Conservation (phyloP, 1,140 invertebrate genomes). For the Drosophila gunungcola region DNA sequence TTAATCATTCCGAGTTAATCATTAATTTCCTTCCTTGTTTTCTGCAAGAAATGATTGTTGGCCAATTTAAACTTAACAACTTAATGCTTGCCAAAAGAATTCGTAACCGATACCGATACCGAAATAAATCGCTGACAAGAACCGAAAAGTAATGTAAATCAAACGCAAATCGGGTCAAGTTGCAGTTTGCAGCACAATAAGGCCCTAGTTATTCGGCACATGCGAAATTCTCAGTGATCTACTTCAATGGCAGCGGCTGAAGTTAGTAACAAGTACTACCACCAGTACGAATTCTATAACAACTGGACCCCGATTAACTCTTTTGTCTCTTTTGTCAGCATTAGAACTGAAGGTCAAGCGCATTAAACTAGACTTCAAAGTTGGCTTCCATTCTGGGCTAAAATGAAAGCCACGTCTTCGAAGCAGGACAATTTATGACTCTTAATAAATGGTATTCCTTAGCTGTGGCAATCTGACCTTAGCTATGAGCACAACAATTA, state of each 20-base stretch:
- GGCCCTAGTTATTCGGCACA: slow-evolving; percentile 75
- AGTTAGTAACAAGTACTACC: slow-evolving; percentile 17
- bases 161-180: slow-evolving; percentile 67
- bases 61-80: slow-evolving; percentile 67
- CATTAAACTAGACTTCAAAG: slow-evolving; percentile 41
- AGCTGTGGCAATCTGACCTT: slow-evolving; percentile 25
- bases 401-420: slow-evolving; percentile 64
- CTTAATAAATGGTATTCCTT: slow-evolving; percentile 22
- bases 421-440: slow-evolving; percentile 54
- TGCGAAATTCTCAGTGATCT: slow-evolving; percentile 79
- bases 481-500: background rate
- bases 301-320: slow-evolving; percentile 17
- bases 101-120: slow-evolving; percentile 12
- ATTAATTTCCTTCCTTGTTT: slow-evolving; percentile 63
- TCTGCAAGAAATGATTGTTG: slow-evolving; percentile 60
- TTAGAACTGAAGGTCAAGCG: slow-evolving; percentile 68
- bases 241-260: slow-evolving; percentile 60
- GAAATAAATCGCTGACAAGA: slow-evolving; percentile 60
- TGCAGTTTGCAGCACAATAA: slow-evolving; percentile 56
- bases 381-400: slow-evolving; percentile 52
- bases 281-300: slow-evolving; percentile 6
- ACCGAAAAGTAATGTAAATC: slow-evolving; percentile 42
- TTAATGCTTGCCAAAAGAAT: slow-evolving; percentile 48
- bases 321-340: slow-evolving; percentile 23
- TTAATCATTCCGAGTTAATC: slow-evolving; percentile 71